Percentiles rank a stretch among this genome's conserved stretches.
phyloP scores from a whole-genome alignment of 2,888 invertebrate genomes.

The Trachelus troglodyta region DNA sequence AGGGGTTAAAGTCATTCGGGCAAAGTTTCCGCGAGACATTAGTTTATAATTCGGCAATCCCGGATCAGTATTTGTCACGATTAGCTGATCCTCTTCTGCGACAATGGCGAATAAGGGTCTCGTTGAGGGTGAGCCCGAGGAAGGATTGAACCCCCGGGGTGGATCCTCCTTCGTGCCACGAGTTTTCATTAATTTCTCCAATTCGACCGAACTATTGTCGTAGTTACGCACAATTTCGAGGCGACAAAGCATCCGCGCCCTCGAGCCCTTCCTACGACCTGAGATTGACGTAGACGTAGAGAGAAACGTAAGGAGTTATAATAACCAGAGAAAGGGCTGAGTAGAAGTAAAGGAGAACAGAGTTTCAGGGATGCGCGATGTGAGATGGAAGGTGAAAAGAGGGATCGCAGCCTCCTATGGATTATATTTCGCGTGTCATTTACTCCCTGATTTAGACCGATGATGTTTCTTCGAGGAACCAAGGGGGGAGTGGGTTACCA shows the following conservation, averaged over 20 bases:
- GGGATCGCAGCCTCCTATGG: constrained; percentile 25
- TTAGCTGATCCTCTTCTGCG: constrained; percentile 54
- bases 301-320: constrained; percentile 44
- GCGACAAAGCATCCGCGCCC: constrained; percentile 48
- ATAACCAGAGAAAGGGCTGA: constrained; percentile 37
- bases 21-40: constrained; percentile 60
- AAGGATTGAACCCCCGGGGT: constrained; percentile 5
- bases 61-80: constrained; percentile 65
- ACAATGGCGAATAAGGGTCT: constrained; percentile 25
- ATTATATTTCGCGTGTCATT: constrained; percentile 58
- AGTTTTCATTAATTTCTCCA: constrained; percentile 62
- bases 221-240: constrained; percentile 60
- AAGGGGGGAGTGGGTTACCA: no score
- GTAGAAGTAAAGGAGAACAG: constrained; percentile 14
- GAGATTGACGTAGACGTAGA: constrained; percentile 46
- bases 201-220: constrained; percentile 59
- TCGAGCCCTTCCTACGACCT: constrained; percentile 18
- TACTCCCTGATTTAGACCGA: constrained; percentile 45
- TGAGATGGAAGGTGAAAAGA: background rate
- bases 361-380: constrained; percentile 8
- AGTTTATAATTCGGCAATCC: constrained; percentile 65
- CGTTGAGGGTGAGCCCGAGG: constrained; percentile 2
- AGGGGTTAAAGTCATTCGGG: constrained; percentile 48
- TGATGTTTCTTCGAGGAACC: constrained; percentile 8
- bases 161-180: constrained; percentile 10